Percentiles rank a stretch among this genome's conserved stretches.
Evolutionary conservation across 2,113 vertebrate species (phyloP).

Genomic region (Regulus satrapa): DNA sequence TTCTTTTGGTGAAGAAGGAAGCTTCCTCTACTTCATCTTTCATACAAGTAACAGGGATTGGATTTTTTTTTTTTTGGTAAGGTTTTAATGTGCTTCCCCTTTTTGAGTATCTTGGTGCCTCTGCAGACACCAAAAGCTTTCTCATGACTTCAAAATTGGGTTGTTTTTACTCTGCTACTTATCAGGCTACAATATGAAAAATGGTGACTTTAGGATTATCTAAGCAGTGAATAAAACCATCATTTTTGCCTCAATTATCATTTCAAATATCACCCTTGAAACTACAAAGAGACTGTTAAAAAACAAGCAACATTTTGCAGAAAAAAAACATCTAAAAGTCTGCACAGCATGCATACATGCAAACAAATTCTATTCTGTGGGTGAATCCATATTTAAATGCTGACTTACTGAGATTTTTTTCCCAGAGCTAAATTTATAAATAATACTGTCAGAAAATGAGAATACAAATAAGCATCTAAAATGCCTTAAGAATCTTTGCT

Average conservation of each 20-base stretch:
- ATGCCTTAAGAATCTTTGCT: not conserved
- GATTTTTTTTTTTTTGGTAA: not conserved
- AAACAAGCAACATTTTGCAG: not conserved
- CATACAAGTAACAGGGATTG: not conserved
- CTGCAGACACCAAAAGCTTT: not conserved
- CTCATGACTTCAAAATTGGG: not conserved
- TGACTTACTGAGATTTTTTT: not conserved
- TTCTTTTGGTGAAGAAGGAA: not conserved
- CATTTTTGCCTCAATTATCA: not conserved
- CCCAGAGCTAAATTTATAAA: not conserved
- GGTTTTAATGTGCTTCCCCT: not conserved
- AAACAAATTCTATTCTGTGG: not conserved
- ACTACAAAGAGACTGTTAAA: not conserved
- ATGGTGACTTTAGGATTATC: not conserved
- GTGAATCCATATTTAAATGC: not conserved
- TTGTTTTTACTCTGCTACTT: slow-evolving; percentile 21
- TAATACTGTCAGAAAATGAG: not conserved
- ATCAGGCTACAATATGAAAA: not conserved
- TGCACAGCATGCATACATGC: not conserved
- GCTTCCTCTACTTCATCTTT: not conserved
- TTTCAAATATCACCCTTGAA: not conserved
- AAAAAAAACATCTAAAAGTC: not conserved
- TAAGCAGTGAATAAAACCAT: not conserved
- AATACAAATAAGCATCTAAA: not conserved
- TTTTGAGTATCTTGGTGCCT: not conserved